phyloP scores from a whole-genome alignment of 2,888 invertebrate species.

The Artemia sinica region DNA sequence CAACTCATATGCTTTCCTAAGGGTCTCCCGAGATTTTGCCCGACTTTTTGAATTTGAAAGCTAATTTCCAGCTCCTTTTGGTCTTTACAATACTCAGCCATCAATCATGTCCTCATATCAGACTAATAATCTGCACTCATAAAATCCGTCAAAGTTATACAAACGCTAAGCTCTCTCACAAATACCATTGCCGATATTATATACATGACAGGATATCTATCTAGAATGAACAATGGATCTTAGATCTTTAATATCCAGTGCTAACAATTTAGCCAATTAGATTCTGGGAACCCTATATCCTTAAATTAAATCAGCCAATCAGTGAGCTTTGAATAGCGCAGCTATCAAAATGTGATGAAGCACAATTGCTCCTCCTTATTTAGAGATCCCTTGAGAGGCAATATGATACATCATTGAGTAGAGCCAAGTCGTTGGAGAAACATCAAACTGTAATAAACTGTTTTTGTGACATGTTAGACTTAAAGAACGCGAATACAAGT shows the following conservation, averaged over 20 bases:
- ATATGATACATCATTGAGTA: constrained; percentile 5
- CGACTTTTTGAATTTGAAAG: neutral
- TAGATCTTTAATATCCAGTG: neutral
- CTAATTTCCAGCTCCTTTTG: neutral
- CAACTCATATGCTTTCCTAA: neutral
- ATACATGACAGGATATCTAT: constrained; percentile 12
- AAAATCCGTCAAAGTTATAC: constrained; percentile 5
- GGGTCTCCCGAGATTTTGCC: neutral
- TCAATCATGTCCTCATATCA: neutral
- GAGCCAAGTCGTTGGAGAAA: neutral
- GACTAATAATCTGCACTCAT: neutral
- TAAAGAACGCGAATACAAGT: neutral
- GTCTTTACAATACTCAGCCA: neutral
- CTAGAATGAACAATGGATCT: constrained; percentile 1
- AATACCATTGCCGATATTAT: constrained; percentile 10
- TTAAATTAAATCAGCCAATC: constrained; percentile 13
- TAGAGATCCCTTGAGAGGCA: constrained; percentile 5
- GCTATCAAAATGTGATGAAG: constrained; percentile 10
- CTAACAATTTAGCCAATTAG: neutral
- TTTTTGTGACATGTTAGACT: constrained; percentile 11
- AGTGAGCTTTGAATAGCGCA: neutral
- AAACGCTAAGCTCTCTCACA: constrained; percentile 1
- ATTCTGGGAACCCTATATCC: neutral
- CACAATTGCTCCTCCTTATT: constrained; percentile 7
- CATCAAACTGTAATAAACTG: neutral